These are phyloP conservation scores for Pomatorhinus ruficollis DNA, from an alignment of 2,113 vertebrate species.

Conservation along the genomic window DNA sequence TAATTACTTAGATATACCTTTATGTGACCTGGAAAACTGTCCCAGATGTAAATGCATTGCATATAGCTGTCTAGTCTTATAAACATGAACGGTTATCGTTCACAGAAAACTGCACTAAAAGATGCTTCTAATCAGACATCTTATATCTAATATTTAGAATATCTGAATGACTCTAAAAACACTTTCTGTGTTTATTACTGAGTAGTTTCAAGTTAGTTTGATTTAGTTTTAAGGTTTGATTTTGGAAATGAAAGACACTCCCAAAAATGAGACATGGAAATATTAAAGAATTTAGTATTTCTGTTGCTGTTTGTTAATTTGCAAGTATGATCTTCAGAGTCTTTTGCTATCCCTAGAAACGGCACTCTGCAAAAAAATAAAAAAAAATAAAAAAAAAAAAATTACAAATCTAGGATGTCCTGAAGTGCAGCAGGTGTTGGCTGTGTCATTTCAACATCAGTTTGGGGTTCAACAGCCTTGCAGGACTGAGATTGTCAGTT, in stretches of 20 bases:
- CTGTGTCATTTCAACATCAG: constrained; percentile 16
- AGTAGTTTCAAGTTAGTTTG: neutral
- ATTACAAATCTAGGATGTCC: neutral
- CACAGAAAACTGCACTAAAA: neutral
- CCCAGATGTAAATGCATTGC: neutral
- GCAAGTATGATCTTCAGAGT: neutral
- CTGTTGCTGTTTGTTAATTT: neutral
- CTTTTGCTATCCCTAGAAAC: neutral
- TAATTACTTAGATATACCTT: neutral
- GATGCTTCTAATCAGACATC: neutral
- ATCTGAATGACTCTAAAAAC: neutral
- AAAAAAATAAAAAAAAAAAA: neutral
- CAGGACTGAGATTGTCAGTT: constrained; percentile 30
- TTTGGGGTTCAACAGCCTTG: constrained; percentile 46
- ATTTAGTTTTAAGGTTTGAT: neutral
- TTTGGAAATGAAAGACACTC: neutral
- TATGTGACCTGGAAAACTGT: neutral
- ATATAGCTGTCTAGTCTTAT: neutral
- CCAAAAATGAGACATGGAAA: neutral
- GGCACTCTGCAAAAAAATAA: neutral
- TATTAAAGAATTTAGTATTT: neutral
- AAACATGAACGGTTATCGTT: neutral
- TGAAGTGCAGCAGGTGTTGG: constrained; percentile 46
- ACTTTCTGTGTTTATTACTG: neutral
- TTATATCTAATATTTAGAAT: neutral